Percentiles rank a stretch among this genome's conserved stretches.
These are phyloP conservation scores for Acrobeloides nanus DNA, from an alignment of 2,888 invertebrate genomes.

Conservation along the genomic window DNA sequence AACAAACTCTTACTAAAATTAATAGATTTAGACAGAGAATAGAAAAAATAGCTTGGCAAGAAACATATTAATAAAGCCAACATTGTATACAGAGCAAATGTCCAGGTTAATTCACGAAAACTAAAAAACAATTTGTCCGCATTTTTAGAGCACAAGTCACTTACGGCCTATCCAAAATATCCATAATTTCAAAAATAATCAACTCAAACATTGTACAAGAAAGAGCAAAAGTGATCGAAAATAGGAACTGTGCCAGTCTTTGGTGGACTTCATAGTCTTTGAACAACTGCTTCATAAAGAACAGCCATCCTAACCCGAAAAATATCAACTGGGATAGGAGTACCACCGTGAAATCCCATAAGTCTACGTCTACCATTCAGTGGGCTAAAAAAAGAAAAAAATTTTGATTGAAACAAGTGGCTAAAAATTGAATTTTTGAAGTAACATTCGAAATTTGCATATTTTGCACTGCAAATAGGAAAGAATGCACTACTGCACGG, in stretches of 20 bases:
- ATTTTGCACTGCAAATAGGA: no score
- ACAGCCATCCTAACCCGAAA: slow-evolving; percentile 93
- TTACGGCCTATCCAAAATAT: slow-evolving; percentile 79
- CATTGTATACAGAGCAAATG: slow-evolving; percentile 78
- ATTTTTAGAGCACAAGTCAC: not conserved
- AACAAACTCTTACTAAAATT: slow-evolving; percentile 23
- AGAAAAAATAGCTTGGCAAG: slow-evolving; percentile 92
- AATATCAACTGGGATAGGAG: slow-evolving; percentile 64
- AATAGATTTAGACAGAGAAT: slow-evolving; percentile 27
- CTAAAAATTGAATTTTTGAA: no score
- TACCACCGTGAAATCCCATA: slow-evolving; percentile 23
- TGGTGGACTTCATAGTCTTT: slow-evolving; percentile 87
- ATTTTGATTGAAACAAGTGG: no score
- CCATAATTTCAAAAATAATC: slow-evolving; percentile 97
- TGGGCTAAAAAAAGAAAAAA: no score
- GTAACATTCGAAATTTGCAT: no score
- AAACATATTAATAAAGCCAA: slow-evolving; percentile 88
- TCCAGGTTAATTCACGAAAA: slow-evolving; percentile 89
- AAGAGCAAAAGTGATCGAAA: slow-evolving; percentile 87
- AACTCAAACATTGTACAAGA: slow-evolving; percentile 98
- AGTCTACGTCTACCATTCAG: no score
- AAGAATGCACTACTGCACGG: no score
- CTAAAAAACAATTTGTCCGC: slow-evolving; percentile 58
- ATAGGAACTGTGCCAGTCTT: slow-evolving; percentile 83
- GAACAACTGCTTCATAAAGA: slow-evolving; percentile 92